Conservation (phyloP, 1,140 invertebrate genomes). For the Temnothorax longispinosus region DNA sequence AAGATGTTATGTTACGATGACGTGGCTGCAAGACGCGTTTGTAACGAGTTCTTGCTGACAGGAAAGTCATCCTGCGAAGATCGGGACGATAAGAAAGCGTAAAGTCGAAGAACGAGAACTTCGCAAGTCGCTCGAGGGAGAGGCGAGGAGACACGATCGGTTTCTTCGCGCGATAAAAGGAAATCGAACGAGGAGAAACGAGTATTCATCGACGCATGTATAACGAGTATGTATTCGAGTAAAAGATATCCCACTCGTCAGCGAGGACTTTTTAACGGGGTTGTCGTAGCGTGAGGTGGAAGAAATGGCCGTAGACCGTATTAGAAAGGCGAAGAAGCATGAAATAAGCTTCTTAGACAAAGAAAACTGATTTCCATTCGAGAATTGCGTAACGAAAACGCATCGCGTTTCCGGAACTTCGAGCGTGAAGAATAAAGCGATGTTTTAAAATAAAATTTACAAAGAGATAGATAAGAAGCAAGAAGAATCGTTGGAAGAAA, state of each 20-base stretch:
- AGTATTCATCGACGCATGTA: constrained; percentile 33
- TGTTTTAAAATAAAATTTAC: constrained; percentile 29
- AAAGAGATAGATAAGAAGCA: not conserved
- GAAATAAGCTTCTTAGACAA: constrained; percentile 50
- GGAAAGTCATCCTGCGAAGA: constrained; percentile 20
- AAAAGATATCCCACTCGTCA: constrained; percentile 2
- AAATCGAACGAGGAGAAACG: constrained; percentile 11
- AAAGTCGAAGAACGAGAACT: constrained; percentile 42
- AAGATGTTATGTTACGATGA: constrained; percentile 16
- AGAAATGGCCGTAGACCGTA: not conserved
- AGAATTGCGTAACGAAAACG: constrained; percentile 52
- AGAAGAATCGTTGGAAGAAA: not conserved
- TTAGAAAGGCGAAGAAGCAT: constrained; percentile 17
- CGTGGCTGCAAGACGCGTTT: not conserved
- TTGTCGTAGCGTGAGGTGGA: not conserved
- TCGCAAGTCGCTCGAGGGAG: not conserved
- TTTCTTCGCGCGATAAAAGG: constrained; percentile 35
- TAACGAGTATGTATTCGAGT: constrained; percentile 33
- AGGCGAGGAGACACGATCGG: not conserved
- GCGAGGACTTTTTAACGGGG: constrained; percentile 7
- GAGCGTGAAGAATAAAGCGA: constrained; percentile 3
- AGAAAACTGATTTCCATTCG: constrained; percentile 47
- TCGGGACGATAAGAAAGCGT: constrained; percentile 29
- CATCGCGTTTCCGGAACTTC: constrained; percentile 30
- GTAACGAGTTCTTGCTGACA: constrained; percentile 36